Percentiles rank a stretch among this genome's conserved stretches.
These are phyloP conservation scores for Poecilia velifera DNA, from an alignment of 2,797 vertebrate species.

Conservation along the genomic window DNA sequence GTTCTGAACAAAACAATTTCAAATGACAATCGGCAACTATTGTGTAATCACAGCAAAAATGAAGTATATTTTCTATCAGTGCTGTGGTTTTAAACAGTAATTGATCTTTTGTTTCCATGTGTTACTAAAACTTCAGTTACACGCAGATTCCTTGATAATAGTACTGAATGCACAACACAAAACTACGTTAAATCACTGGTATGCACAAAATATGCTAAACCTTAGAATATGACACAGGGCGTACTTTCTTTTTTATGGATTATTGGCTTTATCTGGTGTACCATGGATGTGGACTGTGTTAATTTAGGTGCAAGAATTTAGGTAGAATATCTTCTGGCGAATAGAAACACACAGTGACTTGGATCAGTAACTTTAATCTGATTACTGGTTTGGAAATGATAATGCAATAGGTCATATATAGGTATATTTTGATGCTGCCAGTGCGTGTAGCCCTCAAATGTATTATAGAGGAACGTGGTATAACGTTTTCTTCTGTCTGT, in stretches of 20 bases:
- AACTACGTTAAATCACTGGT: not conserved
- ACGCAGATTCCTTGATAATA: not conserved
- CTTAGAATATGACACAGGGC: not conserved
- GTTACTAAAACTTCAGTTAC: not conserved
- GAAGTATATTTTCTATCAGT: not conserved
- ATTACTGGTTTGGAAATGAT: too few relatives aligned
- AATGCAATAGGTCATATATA: too few relatives aligned
- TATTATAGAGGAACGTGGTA: not conserved
- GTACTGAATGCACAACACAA: not conserved
- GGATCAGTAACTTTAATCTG: too few relatives aligned
- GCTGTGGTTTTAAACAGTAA: not conserved
- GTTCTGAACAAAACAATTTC: not conserved
- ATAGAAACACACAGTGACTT: too few relatives aligned
- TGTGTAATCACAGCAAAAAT: not conserved
- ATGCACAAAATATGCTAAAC: not conserved
- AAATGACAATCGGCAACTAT: not conserved
- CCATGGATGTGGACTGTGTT: not conserved
- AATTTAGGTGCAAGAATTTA: not conserved
- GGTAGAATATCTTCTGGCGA: too few relatives aligned
- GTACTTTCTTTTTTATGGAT: not conserved
- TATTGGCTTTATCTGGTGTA: not conserved
- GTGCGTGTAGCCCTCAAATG: not conserved
- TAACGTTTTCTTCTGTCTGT: not conserved
- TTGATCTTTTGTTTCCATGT: not conserved
- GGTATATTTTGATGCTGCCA: not conserved